Conservation (phyloP, 2,888 invertebrate species). For the Agrochola lychnidis region DNA sequence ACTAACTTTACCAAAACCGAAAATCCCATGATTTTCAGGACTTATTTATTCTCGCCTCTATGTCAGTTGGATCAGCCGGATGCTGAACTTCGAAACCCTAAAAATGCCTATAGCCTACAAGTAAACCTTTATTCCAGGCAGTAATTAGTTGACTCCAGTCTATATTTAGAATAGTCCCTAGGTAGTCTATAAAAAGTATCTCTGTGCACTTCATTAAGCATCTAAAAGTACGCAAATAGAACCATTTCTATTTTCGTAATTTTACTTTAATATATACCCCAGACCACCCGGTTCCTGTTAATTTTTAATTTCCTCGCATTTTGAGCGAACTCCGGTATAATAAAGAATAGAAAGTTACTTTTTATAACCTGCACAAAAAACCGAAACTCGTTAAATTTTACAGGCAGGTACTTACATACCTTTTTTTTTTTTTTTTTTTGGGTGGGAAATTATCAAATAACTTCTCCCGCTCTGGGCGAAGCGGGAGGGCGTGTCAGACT, state of each 20-base stretch:
- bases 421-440: too few relatives aligned
- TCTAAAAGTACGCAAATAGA: conserved; percentile 6
- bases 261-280: not conserved
- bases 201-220: not conserved
- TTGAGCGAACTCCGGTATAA: not conserved
- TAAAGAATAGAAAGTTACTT: conserved; percentile 14
- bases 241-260: conserved; percentile 9
- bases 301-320: conserved; percentile 24
- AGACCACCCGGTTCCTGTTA: not conserved
- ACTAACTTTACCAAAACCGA: not conserved
- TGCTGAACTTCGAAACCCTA: not conserved
- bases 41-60: not conserved
- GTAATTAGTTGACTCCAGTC: not conserved
- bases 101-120: not conserved
- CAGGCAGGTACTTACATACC: not conserved
- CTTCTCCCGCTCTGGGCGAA: too few relatives aligned
- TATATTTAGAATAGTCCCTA: not conserved
- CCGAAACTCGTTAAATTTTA: conserved; percentile 21
- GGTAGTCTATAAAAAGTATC: not conserved
- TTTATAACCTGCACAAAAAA: conserved; percentile 8
- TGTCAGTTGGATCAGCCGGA: not conserved
- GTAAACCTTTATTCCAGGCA: not conserved
- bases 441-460: too few relatives aligned
- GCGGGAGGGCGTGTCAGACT: too few relatives aligned
- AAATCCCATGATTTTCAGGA: not conserved